Evolutionary conservation across 2,797 vertebrate species (phyloP), one percentile per base, ranked within the genome.

Genomic region (Tenualosa ilisha): DNA sequence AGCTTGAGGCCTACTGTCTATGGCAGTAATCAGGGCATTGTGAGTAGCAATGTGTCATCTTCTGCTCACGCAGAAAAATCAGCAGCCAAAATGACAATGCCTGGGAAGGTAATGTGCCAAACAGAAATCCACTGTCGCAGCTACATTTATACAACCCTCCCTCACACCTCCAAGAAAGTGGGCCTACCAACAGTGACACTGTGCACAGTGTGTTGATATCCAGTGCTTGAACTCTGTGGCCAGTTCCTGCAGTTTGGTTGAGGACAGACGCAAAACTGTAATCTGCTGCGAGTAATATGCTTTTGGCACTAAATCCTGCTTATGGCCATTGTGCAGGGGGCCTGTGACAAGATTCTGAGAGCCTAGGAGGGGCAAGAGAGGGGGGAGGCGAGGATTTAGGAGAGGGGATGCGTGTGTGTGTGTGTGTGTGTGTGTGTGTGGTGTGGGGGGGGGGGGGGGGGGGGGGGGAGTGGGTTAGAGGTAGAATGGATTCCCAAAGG

Each of bases 221-320:
- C 81, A 53, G 13, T 84, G 87, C 68, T 75, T 37, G 68, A 75
- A 40, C 68, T 43, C 13, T 37, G 31, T 40, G 68, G 37, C 68
- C 68, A 40, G 13, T 40, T 37, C n/a, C 51, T 24, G 46, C 81
- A 63, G 53, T 37, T 37, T 49, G 40, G 83, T 75, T 63, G 85
- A 89, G 89, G 91, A 90, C 89, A 91, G 91, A 91, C 89, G 90
- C 86, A 89, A 88, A 90, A 90, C 91, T 91, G 83, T 95, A 94
- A 95, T 95, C 94, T 94, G 89, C 85, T 87, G 89, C 88, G 89
- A 88, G 90, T 94, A 95, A 94, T 93, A 91, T 92, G 92, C 90
- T 84, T 90, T 94, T 90, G 92, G 91, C 89, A 89, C 53, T 92
- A 94, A 95, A 94, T 94, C 94, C 94, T 93, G 88, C 93, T 94